phyloP scores from a whole-genome alignment of 2,888 invertebrate genomes.

The Archips xylosteana region DNA sequence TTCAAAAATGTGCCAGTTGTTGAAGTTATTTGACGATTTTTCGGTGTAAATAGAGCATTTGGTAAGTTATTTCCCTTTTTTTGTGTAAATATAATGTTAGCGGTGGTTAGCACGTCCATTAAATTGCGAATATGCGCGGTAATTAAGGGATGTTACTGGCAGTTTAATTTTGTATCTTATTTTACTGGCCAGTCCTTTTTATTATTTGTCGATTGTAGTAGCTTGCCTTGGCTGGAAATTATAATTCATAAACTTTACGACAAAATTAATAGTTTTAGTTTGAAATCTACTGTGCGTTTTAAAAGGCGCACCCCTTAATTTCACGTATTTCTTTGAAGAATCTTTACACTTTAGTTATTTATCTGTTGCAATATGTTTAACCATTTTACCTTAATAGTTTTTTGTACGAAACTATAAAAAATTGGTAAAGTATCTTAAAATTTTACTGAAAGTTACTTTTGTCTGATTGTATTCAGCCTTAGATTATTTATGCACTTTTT shows the following conservation, averaged over 20 bases:
- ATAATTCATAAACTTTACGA: slow-evolving; percentile 33
- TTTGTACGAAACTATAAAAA: not conserved
- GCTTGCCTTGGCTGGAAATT: slow-evolving; percentile 61
- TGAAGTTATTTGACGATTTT: slow-evolving; percentile 55
- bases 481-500: too few species aligned
- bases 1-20: slow-evolving; percentile 69
- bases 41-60: slow-evolving; percentile 48
- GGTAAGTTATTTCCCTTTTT: slow-evolving; percentile 56
- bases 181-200: slow-evolving; percentile 60
- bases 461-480: not conserved
- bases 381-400: not conserved
- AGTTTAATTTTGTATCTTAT: slow-evolving; percentile 53
- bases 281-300: slow-evolving; percentile 41
- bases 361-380: not conserved
- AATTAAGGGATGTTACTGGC: slow-evolving; percentile 55
- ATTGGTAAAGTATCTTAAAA: not conserved
- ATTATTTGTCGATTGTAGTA: slow-evolving; percentile 48
- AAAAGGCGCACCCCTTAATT: not conserved
- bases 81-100: slow-evolving; percentile 47
- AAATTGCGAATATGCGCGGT: slow-evolving; percentile 38
- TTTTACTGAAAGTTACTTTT: not conserved
- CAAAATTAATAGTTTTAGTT: slow-evolving; percentile 25
- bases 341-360: not conserved
- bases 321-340: not conserved
- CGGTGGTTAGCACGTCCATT: slow-evolving; percentile 39